Evolutionary conservation across 2,797 vertebrate genomes (phyloP), one percentile per base, ranked within the genome.

Genomic region (Pangasius djambal): DNA sequence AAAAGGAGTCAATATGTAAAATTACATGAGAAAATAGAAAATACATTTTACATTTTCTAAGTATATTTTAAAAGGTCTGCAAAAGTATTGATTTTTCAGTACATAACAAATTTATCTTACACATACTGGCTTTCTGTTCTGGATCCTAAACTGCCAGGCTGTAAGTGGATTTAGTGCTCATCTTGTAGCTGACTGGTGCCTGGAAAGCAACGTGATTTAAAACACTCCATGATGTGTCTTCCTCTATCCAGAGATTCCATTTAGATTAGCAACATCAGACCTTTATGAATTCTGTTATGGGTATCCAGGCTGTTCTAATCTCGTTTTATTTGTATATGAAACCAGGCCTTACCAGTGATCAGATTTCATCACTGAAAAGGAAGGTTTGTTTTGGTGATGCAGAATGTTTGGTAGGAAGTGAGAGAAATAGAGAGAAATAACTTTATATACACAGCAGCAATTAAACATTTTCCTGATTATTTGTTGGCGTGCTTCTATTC

Each of bases 181-280:
- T 85, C 78, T 88, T 87, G 72, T 59, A 28, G 9, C 82, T 63
- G 86, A 70, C 88, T 75, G 77, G 83, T 48, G 8, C 83, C 72
- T 61, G 70, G 70, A 90, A 85, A 88, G 22, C 65, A 87, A 52
- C 18, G 61, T 88, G 75, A 82, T 91, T 89, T 90, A 79, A 90
- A 84, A 83, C 84, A 79, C 55, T 74, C 81, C 87, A 79, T 44
- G 31, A 88, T 83, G 83, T 40, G 40, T 82, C 88, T 67, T 89
- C 65, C 48, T 77, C 28, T n/a, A 44, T 67, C 88, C 40, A 65
- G 63, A 88, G 84, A 89, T 89, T 90, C 84, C 81, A 87, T 92
- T 90, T 92, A 89, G 89, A 90, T 85, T 83, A 89, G 86, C 37
- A 84, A 74, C 57, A 69, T 65, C 88, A 90, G 85, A 85, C 52